Conservation (phyloP, 2,888 invertebrate species). For the Chymomyza amoena region DNA sequence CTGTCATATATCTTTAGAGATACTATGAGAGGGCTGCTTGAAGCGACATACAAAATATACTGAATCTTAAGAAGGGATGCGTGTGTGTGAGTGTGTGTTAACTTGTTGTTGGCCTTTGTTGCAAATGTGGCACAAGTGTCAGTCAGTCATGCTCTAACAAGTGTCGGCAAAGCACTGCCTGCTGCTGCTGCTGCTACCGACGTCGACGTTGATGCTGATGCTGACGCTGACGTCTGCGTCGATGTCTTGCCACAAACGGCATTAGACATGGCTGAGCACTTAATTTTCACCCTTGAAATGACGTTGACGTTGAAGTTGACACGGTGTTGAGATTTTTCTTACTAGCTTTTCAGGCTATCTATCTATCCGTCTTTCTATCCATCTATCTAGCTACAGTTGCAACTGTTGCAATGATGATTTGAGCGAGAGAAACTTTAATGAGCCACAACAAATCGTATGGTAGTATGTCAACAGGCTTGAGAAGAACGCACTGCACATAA, state of each 20-base stretch:
- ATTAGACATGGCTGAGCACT: slow-evolving; percentile 76
- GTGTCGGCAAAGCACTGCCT: slow-evolving; percentile 5
- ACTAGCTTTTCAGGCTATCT: not conserved
- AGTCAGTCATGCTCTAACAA: slow-evolving; percentile 17
- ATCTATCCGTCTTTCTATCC: no score
- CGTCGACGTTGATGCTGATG: not conserved
- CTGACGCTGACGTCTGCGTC: slow-evolving; percentile 28
- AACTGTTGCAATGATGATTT: slow-evolving; percentile 25
- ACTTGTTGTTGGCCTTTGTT: slow-evolving; percentile 2
- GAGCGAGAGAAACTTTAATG: slow-evolving; percentile 51
- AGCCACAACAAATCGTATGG: slow-evolving; percentile 67
- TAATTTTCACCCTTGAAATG: slow-evolving; percentile 71
- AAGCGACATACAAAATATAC: not conserved
- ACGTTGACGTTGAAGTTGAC: slow-evolving; percentile 23
- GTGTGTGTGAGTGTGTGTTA: not conserved
- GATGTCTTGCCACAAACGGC: slow-evolving; percentile 25
- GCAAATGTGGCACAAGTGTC: slow-evolving; percentile 61
- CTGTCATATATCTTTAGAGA: not conserved
- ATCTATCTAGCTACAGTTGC: slow-evolving; percentile 13
- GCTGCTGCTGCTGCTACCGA: not conserved
- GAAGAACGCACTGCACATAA: slow-evolving; percentile 24
- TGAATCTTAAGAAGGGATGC: not conserved
- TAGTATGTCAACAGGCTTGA: slow-evolving; percentile 52
- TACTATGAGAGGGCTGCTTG: not conserved
- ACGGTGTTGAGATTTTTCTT: slow-evolving; percentile 1